A percentile compares a stretch with the other conserved stretches of the same genome.
Evolutionary conservation across 2,888 invertebrate species (phyloP).

Genomic region (Charanyca ferruginea): DNA sequence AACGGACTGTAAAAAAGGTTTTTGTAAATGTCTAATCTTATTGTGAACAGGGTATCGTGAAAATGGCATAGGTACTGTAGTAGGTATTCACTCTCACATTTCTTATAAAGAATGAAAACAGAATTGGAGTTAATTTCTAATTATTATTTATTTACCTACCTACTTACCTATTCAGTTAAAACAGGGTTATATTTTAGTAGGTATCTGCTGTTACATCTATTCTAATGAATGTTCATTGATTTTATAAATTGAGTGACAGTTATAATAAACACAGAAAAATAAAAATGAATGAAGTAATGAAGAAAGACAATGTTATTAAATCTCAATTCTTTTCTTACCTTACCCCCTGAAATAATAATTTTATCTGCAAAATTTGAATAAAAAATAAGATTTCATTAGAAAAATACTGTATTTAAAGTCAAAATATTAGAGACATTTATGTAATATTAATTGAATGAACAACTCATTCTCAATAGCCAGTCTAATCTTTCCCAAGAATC

Average conservation of each 20-base stretch:
- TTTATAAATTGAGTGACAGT: no score
- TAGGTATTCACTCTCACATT: conserved; percentile 31
- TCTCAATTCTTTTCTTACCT: no score
- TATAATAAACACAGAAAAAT: no score
- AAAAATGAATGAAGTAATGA: no score
- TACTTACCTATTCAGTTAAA: neutral
- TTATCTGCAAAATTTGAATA: neutral
- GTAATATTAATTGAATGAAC: neutral
- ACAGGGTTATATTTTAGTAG: neutral
- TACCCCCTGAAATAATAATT: neutral
- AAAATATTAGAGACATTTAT: neutral
- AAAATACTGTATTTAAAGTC: neutral
- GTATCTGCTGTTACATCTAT: neutral
- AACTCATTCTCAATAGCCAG: neutral
- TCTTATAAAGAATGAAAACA: conserved; percentile 14
- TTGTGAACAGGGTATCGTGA: no score
- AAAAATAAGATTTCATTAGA: neutral
- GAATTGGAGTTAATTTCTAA: conserved; percentile 9
- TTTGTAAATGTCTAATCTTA: no score
- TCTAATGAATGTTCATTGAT: neutral
- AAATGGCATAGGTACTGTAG: neutral
- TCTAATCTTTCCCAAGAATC: conserved; percentile 8
- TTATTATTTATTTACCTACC: neutral
- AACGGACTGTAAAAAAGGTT: no score
- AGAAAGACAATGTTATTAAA: no score